Base-by-base conservation (phyloP, 2,797 vertebrate genomes). In the Brachymystax lenok region DNA sequence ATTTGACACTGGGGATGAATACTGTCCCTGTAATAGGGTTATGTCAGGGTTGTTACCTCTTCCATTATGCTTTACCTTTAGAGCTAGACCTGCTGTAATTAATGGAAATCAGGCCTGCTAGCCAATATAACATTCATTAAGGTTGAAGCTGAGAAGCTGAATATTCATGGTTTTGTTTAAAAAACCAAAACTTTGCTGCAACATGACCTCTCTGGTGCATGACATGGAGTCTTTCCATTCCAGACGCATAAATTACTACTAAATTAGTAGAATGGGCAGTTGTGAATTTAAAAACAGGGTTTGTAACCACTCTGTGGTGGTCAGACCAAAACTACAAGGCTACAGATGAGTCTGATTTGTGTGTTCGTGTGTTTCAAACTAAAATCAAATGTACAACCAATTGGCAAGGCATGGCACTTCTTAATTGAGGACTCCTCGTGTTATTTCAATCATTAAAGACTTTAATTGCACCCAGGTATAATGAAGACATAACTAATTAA, bases 21-120 rank as follows among this genome's bases (percentile, higher is more conserved):
- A 93, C 93, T 94, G 94, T 94, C 94, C 93, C 88, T 87, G 88
- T 96, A 96, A 96, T 94, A 88, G 76, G 95, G 94, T 96, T 95
- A 96, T 94, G 95, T 96, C 94, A 93, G 95, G 95, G 94, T 94
- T 95, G 95, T 96, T 96, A 95, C 95, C 94, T 94, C 94, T 74
- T 93, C 94, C 94, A 93, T 92, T 95, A 94, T 94, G 93, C 93
- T 88, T 93, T 88, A 91, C 94, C 95, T 96, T 96, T 94, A 92
- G 93, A 91, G 92, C 92, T 92, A 91, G 92, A 90, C 86, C 91
- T 87, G 59, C 78, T 85, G 84, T 96, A 96, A 97, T 95, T 96
- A 95, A 93, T 95, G 95, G 95, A 95, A 96, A 97, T 97, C 94
- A 97, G 95, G 95, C 91, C 94, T 89, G 92, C 92, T 30, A 28